phyloP scores from a whole-genome alignment of 2,113 vertebrate genomes.

The Mus spicilegus region DNA sequence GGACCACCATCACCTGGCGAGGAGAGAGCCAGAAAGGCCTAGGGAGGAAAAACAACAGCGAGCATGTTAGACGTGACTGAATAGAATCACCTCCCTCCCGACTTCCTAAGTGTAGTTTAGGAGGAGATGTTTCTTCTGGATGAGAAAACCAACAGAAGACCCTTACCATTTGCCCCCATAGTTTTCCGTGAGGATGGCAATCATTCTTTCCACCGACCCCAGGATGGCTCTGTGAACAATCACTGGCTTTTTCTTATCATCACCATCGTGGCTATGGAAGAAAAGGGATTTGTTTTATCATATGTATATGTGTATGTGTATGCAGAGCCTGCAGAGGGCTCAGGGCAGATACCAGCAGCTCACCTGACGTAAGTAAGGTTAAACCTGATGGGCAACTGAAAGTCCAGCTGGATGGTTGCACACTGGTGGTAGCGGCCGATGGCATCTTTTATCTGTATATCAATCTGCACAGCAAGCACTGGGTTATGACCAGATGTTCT shows the following conservation, averaged over 20 bases:
- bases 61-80: not conserved
- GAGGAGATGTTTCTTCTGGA: not conserved
- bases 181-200: conserved; percentile 98
- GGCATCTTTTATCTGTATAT: conserved; percentile 99
- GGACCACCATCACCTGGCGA: conserved; percentile 96
- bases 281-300: conserved; percentile 53
- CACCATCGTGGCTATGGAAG: conserved; percentile 92
- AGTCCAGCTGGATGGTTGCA: conserved; percentile 98
- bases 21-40: conserved; percentile 99
- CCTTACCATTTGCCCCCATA: conserved; percentile 98
- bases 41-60: conserved; percentile 59
- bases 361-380: conserved; percentile 96
- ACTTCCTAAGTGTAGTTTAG: not conserved
- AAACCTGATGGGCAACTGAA: conserved; percentile 97
- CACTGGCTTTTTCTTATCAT: conserved; percentile 96
- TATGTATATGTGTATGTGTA: no score
- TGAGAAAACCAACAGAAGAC: not conserved
- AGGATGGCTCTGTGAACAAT: conserved; percentile 98
- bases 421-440: conserved; percentile 99
- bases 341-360: conserved; percentile 14
- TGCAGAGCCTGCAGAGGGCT: not conserved
- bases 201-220: conserved; percentile 99
- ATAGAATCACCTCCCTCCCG: not conserved
- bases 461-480: conserved; percentile 89
- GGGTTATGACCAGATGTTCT: not conserved